Evolutionary conservation across 2,113 vertebrate species (phyloP).

Genomic region (Geothlypis trichas): DNA sequence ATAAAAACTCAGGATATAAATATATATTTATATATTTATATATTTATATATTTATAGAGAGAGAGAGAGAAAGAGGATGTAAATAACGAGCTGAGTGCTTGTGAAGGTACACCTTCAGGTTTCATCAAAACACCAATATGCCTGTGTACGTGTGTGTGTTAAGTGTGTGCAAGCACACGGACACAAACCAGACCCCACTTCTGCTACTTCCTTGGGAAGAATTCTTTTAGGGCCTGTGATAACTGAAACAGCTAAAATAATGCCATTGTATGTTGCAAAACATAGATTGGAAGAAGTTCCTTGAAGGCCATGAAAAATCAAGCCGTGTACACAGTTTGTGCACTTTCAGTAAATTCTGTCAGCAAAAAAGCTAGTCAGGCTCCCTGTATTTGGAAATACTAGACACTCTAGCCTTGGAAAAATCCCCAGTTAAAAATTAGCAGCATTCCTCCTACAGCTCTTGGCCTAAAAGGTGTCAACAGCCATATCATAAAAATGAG

Average conservation of each 20-base stretch:
- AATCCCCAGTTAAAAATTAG: not conserved
- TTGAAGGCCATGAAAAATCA: not conserved
- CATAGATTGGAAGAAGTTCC: not conserved
- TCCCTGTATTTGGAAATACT: not conserved
- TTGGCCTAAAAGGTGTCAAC: not conserved
- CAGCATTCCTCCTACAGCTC: not conserved
- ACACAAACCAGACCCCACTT: not conserved
- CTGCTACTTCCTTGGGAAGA: not conserved
- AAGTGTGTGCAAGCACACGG: fast-evolving
- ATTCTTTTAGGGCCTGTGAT: not conserved
- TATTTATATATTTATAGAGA: no score
- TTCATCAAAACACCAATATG: not conserved
- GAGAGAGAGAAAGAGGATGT: not conserved
- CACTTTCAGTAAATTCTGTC: not conserved
- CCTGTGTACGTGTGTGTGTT: fast-evolving
- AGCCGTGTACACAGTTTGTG: not conserved
- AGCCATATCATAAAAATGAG: not conserved
- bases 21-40: not conserved
- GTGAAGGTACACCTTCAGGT: not conserved
- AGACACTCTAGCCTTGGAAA: not conserved
- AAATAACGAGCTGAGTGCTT: not conserved
- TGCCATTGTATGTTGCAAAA: not conserved
- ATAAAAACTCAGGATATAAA: not conserved
- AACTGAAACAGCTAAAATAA: not conserved
- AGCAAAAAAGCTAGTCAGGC: not conserved